phyloP scores from a whole-genome alignment of 2,113 vertebrate genomes.

The Anhinga rufa region DNA sequence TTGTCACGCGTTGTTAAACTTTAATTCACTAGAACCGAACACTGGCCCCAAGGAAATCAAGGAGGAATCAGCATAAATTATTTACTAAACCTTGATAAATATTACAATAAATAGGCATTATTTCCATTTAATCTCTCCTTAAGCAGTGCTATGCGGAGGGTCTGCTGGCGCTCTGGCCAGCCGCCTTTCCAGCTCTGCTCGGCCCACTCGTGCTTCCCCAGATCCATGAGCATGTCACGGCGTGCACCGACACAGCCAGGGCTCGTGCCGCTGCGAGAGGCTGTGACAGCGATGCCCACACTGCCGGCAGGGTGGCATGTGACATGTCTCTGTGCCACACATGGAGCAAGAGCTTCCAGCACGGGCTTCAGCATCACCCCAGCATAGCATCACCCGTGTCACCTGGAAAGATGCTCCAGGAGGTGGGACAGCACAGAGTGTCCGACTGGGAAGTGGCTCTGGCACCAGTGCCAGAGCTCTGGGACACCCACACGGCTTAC shows the following conservation, averaged over 20 bases:
- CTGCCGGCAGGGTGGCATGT: neutral
- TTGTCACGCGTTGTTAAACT: neutral
- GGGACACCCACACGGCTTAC: neutral
- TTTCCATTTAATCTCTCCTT: conserved; percentile 40
- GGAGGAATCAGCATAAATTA: conserved; percentile 33
- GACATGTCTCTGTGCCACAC: neutral
- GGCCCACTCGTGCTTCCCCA: fast-evolving
- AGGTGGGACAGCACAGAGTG: neutral
- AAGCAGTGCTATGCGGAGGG: fast-evolving
- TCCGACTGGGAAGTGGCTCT: fast-evolving
- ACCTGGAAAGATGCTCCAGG: neutral
- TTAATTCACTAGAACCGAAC: neutral
- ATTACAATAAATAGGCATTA: conserved; percentile 35
- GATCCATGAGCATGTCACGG: fast-evolving
- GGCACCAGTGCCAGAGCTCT: neutral
- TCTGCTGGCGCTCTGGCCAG: neutral
- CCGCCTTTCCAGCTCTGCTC: neutral
- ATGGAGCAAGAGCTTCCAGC: neutral
- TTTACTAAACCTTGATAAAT: conserved; percentile 58
- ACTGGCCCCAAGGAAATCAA: conserved; percentile 41
- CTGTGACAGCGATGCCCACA: neutral
- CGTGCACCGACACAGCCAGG: neutral
- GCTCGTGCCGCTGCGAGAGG: neutral
- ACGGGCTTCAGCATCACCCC: neutral
- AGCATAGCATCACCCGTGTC: neutral